A percentile compares a stretch with the other conserved stretches of the same genome.
phyloP scores from a whole-genome alignment of 92 coral and sea anemone genomes.

The Parazoanthus swiftii region DNA sequence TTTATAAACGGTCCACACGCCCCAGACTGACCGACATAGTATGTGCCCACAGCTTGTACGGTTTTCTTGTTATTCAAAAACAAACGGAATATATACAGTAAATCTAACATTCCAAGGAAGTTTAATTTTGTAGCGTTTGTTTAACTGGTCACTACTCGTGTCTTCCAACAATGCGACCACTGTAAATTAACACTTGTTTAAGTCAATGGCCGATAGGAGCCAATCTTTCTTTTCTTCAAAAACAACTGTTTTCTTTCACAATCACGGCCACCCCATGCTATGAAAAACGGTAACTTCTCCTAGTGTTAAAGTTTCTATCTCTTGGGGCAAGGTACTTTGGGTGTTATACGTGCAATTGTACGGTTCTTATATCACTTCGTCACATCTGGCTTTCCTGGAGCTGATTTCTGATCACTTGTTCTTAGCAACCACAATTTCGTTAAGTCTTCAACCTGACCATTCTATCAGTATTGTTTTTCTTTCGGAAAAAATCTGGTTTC shows the following conservation, averaged over 20 bases:
- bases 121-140: conserved; percentile 25
- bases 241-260: conserved; percentile 23
- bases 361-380: conserved; percentile 10
- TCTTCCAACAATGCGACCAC: conserved; percentile 31
- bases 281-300: conserved; percentile 23
- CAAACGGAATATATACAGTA: conserved; percentile 1
- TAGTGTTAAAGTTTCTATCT: conserved; percentile 8
- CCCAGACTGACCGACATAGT: not conserved
- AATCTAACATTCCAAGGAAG: conserved; percentile 40
- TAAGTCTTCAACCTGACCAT: conserved; percentile 13
- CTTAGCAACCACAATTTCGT: conserved; percentile 39
- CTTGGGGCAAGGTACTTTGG: conserved; percentile 17
- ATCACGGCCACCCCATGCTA: not conserved
- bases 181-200: conserved; percentile 39
- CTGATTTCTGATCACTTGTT: conserved; percentile 28
- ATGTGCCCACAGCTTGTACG: not conserved
- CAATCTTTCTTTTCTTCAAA: not conserved
- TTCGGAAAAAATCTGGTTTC: not conserved
- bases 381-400: conserved; percentile 47
- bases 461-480: conserved; percentile 9
- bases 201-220: conserved; percentile 28
- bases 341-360: conserved; percentile 11
- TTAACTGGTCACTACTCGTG: conserved; percentile 35
- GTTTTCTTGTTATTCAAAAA: conserved; percentile 11
- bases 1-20: not conserved